A percentile compares a stretch with the other conserved stretches of the same genome.
These are phyloP conservation scores for Patella depressa DNA, from an alignment of 2,888 invertebrate species.

Conservation along the genomic window DNA sequence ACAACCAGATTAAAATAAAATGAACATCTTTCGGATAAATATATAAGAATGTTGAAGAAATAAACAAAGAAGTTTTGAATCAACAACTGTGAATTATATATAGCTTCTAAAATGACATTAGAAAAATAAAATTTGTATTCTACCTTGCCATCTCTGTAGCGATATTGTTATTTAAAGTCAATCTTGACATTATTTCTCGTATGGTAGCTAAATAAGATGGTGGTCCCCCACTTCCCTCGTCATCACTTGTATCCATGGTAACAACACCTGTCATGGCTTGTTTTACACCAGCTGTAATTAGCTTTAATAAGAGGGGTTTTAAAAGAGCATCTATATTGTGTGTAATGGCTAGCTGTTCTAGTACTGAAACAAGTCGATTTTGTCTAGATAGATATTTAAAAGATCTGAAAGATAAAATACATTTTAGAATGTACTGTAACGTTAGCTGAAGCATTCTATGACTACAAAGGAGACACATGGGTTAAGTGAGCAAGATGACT, in stretches of 20 bases:
- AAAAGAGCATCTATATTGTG: slow-evolving; percentile 52
- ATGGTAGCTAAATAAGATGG: slow-evolving; percentile 50
- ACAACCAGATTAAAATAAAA: too few species aligned
- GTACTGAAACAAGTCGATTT: slow-evolving; percentile 46
- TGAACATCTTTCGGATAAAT: too few species aligned
- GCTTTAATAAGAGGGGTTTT: slow-evolving; percentile 45
- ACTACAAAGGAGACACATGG: too few species aligned
- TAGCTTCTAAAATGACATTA: too few species aligned
- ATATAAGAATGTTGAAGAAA: too few species aligned
- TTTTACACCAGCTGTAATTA: slow-evolving; percentile 60
- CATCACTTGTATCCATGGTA: slow-evolving; percentile 56
- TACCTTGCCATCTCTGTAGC: slow-evolving; percentile 50
- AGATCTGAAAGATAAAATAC: slow-evolving; percentile 42
- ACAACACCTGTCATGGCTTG: slow-evolving; percentile 41
- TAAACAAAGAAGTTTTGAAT: too few species aligned
- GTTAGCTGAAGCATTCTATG: too few species aligned
- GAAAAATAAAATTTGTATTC: slow-evolving; percentile 14
- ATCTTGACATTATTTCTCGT: slow-evolving; percentile 49
- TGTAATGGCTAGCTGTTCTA: slow-evolving; percentile 47
- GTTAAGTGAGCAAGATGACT: too few species aligned
- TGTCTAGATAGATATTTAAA: slow-evolving; percentile 56
- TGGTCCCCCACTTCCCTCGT: slow-evolving; percentile 42
- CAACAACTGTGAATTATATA: too few species aligned
- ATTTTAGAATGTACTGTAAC: too few species aligned
- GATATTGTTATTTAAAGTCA: slow-evolving; percentile 43